Percentiles rank a stretch among this genome's conserved stretches.
Evolutionary conservation across 1,140 invertebrate genomes (phyloP).

Genomic region (Drosophila sulfurigaster): DNA sequence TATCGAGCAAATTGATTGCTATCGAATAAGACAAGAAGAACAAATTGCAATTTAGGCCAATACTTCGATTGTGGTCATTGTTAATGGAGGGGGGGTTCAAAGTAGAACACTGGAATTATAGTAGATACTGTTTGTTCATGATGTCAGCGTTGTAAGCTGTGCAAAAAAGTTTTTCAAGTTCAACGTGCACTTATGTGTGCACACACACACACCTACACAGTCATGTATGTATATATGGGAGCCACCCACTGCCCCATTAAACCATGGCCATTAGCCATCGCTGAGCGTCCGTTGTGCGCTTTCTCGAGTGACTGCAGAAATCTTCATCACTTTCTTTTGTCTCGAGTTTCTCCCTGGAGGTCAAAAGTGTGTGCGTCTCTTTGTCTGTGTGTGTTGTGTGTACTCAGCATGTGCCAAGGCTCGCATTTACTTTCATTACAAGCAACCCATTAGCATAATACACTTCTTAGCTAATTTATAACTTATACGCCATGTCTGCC

Average conservation of each 20-base stretch:
- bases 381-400: neutral
- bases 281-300: conserved; percentile 24
- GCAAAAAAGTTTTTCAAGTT: conserved; percentile 65
- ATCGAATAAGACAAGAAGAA: conserved; percentile 14
- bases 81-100: neutral
- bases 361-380: conserved; percentile 12
- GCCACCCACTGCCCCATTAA: conserved; percentile 64
- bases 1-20: conserved; percentile 12
- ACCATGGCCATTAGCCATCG: conserved; percentile 33
- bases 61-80: conserved; percentile 17
- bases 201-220: neutral
- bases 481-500: conserved; percentile 1
- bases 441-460: conserved; percentile 62
- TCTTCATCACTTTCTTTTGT: conserved; percentile 21
- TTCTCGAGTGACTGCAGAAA: conserved; percentile 57
- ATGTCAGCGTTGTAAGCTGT: conserved; percentile 38
- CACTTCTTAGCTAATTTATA: conserved; percentile 53
- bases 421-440: conserved; percentile 53
- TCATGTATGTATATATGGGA: conserved; percentile 29
- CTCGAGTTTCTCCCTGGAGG: conserved; percentile 36
- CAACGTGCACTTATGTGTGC: conserved; percentile 66
- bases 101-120: conserved; percentile 15
- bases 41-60: neutral
- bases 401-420: conserved; percentile 38
- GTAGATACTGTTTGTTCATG: conserved; percentile 24